Evolutionary conservation across 1,140 invertebrate genomes (phyloP).

Genomic region (Zaprionus inermis): DNA sequence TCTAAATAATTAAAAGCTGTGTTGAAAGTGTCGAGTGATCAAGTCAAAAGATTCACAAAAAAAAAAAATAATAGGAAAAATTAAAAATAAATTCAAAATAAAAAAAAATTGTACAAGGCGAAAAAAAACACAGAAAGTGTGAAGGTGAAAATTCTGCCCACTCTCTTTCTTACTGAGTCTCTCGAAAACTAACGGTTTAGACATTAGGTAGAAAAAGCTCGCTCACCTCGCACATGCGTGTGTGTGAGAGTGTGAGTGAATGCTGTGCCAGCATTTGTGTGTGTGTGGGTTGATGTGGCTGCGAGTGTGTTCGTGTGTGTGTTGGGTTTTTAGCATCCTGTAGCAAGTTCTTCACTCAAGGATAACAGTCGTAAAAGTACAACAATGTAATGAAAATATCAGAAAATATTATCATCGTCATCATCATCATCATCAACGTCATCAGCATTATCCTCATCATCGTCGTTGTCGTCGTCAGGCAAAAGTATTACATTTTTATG

Average conservation of each 20-base stretch:
- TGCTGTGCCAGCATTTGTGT: constrained; percentile 25
- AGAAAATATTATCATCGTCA: constrained; percentile 78
- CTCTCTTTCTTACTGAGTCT: constrained; percentile 41
- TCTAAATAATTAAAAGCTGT: constrained; percentile 22
- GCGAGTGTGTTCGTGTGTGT: constrained; percentile 29
- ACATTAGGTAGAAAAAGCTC: constrained; percentile 70
- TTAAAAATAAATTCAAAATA: constrained; percentile 40
- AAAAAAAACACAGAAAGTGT: constrained; percentile 61
- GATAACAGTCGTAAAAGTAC: constrained; percentile 82
- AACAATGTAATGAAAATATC: constrained; percentile 83
- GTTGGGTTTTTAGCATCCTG: constrained; percentile 71
- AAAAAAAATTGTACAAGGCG: constrained; percentile 35
- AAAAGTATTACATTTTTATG: constrained; percentile 54
- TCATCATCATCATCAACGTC: constrained; percentile 21
- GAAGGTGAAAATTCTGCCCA: constrained; percentile 76
- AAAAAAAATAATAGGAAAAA: constrained; percentile 22
- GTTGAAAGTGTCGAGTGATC: constrained; percentile 33
- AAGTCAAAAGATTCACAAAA: constrained; percentile 14
- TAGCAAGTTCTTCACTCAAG: constrained; percentile 81
- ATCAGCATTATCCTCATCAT: constrained; percentile 9
- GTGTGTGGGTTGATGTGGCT: constrained; percentile 42
- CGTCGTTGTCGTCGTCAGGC: constrained; percentile 30
- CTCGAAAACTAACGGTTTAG: constrained; percentile 66
- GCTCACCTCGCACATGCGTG: constrained; percentile 66
- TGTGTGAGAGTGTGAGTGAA: constrained; percentile 42